Evolutionary conservation across 2,113 vertebrate genomes (phyloP).

Genomic region (Rutilus rutilus): DNA sequence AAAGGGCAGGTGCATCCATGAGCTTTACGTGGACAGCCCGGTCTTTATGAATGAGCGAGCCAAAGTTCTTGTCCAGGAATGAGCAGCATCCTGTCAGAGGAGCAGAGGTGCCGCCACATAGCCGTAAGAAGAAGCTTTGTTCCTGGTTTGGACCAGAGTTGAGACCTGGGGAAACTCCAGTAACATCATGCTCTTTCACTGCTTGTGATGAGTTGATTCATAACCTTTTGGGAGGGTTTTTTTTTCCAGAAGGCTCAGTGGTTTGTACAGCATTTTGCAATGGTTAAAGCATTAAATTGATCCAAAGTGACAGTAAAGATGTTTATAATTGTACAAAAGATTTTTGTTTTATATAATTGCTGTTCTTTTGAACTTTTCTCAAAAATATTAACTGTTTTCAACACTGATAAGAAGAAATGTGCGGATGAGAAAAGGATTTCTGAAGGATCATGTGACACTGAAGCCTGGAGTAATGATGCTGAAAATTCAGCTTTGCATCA

Average conservation of each 20-base stretch:
- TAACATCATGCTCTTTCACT: not conserved
- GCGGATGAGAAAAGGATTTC: too few species aligned
- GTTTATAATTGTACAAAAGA: too few species aligned
- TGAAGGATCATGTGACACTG: too few species aligned
- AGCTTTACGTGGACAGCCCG: not conserved
- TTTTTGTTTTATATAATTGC: too few species aligned
- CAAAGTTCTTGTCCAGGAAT: not conserved
- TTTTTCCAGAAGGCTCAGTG: not conserved
- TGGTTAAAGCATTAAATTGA: too few species aligned
- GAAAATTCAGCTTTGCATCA: too few species aligned
- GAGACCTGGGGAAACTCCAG: not conserved
- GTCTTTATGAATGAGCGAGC: not conserved
- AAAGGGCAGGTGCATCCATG: not conserved
- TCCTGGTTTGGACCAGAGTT: conserved; percentile 12
- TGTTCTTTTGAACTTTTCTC: too few species aligned
- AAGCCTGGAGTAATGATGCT: too few species aligned
- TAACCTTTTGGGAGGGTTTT: not conserved
- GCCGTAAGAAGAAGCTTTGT: conserved; percentile 68
- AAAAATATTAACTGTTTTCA: too few species aligned
- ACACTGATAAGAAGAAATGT: too few species aligned
- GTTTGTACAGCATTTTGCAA: too few species aligned
- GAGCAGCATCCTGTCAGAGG: conserved; percentile 15
- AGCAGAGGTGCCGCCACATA: conserved; percentile 49
- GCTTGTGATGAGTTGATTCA: not conserved
- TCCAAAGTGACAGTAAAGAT: too few species aligned